Conservation (phyloP, 2,797 vertebrate genomes). For the Pangasius krempfi region DNA sequence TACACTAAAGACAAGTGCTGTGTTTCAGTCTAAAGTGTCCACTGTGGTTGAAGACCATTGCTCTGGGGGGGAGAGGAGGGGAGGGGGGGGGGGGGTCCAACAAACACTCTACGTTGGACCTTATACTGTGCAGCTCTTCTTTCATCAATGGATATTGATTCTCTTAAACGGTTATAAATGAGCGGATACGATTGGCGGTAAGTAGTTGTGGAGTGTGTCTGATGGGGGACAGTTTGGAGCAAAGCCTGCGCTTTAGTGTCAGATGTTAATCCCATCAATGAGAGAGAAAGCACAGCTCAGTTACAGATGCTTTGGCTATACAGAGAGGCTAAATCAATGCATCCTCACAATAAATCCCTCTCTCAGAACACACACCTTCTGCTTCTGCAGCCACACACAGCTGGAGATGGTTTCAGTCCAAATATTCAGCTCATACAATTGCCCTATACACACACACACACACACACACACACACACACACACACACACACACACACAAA, state of each 20-base stretch:
- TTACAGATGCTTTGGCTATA: conserved; percentile 74
- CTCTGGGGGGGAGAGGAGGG: not conserved
- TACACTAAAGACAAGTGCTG: not conserved
- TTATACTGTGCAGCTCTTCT: not conserved
- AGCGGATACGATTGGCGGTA: not conserved
- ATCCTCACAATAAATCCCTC: conserved; percentile 73
- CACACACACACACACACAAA: not conserved
- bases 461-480: not conserved
- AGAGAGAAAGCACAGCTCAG: conserved; percentile 74
- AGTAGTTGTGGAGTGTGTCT: conserved; percentile 3
- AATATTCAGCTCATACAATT: conserved; percentile 49
- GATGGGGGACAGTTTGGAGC: not conserved
- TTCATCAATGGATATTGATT: conserved; percentile 27
- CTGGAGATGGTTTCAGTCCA: conserved; percentile 63
- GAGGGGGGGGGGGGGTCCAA: not conserved
- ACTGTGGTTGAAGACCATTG: not conserved
- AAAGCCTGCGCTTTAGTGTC: conserved; percentile 19
- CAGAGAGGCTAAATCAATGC: conserved; percentile 77
- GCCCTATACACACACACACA: not conserved
- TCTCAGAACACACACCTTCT: conserved; percentile 51
- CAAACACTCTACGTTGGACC: not conserved
- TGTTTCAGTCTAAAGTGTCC: not conserved
- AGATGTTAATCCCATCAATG: conserved; percentile 73
- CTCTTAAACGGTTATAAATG: conserved; percentile 27
- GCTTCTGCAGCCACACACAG: conserved; percentile 58